Percentiles rank a stretch among this genome's conserved stretches.
Evolutionary conservation across 2,113 vertebrate species (phyloP).

Genomic region (Stomatorhinus ivindoensis): DNA sequence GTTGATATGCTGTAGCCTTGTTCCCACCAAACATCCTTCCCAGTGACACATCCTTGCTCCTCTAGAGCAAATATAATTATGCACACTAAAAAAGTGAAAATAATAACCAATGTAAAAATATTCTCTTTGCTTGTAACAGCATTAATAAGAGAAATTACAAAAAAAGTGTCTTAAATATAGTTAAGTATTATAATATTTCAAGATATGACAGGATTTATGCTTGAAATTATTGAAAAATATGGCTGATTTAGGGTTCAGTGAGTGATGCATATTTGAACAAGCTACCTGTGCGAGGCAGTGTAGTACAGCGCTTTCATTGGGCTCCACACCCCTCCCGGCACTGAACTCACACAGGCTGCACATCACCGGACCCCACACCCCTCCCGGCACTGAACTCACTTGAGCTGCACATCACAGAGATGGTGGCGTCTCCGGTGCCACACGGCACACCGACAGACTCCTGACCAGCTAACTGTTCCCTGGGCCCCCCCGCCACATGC

Average conservation of each 20-base stretch:
- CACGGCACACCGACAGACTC: background rate
- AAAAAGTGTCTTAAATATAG: background rate
- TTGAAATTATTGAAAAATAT: background rate
- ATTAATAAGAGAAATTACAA: background rate
- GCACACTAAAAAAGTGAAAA: background rate
- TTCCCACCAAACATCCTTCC: background rate
- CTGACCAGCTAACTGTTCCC: background rate
- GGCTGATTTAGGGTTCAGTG: background rate
- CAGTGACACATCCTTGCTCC: background rate
- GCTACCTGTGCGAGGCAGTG: background rate
- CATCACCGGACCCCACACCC: background rate
- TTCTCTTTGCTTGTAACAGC: constrained; percentile 6
- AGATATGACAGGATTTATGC: background rate
- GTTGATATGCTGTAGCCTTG: background rate
- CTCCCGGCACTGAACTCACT: background rate
- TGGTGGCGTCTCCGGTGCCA: background rate
- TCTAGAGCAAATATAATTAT: background rate
- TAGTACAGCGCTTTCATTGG: background rate
- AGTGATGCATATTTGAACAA: background rate
- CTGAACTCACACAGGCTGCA: background rate
- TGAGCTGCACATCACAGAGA: background rate
- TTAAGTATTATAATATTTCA: background rate
- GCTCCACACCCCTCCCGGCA: background rate
- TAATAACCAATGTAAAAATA: constrained; percentile 14
- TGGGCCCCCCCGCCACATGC: background rate